Evolutionary conservation across 2,888 invertebrate species (phyloP), one percentile per base, ranked within the genome.

Genomic region (Sabatieria punctata): DNA sequence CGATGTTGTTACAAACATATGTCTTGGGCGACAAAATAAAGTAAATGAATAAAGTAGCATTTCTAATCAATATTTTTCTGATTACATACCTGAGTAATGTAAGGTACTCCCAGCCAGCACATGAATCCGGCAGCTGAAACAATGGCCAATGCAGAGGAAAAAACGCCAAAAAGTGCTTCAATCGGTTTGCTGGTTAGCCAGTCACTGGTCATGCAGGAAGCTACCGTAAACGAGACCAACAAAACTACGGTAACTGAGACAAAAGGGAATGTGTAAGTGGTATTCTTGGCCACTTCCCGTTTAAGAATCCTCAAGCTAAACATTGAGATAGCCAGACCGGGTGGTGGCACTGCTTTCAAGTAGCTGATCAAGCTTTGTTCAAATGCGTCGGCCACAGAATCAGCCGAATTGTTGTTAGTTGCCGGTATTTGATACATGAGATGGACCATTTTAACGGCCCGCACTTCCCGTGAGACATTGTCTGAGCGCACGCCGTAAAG

Each of bases 161-260:
- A 52, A 13, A 63, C 54, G 13, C 63, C 63, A 47, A 60, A 55
- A 48, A 63, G 52, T 6, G 60, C 63, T 46, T 59, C 59, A 37
- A 61, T 53, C 8, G 63, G 63, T 51, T 63, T 63, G 19, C 57
- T 57, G 6, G 61, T 63, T 11, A 63, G 56, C 57, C 58, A 58
- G 46, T 63, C 60, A 15, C 56, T 60, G 4, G 62, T 61, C 58
- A 61, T 57, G 47, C 60, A 60, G 4, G 62, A 61, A 13, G 53
- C 56, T 2, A 60, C 54, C 6, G 61, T 60, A 51, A 63, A 63
- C 8, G 53, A 49, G n/a, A 63, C 44, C 3, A 63, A 49, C n/a
- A 61, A 47, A 18, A 60, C 48, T 1, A 60, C 49, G 4, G 63
- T 63, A 1, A 63, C 46, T 0, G 61, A 56, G 26, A 63, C 60